These are phyloP conservation scores for Falco cherrug DNA, from an alignment of 2,797 vertebrate species.

Conservation along the genomic window DNA sequence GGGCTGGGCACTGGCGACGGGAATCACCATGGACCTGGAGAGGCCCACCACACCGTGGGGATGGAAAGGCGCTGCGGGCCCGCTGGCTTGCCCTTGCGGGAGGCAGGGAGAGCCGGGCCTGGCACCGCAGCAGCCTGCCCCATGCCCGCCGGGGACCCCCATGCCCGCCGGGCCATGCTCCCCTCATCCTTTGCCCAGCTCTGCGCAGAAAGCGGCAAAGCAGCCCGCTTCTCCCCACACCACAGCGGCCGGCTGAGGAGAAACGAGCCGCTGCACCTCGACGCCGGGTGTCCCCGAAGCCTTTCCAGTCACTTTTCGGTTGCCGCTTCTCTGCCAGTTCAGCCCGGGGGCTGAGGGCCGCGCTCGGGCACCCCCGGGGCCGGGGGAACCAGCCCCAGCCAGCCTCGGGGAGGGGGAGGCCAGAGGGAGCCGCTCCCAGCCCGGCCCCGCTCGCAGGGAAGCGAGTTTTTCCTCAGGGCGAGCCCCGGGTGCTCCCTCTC, in stretches of 20 bases:
- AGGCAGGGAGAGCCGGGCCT: background rate
- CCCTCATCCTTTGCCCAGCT: background rate
- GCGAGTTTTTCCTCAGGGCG: background rate
- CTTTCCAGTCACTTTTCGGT: too few relatives aligned
- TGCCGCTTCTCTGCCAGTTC: background rate
- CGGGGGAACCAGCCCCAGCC: background rate
- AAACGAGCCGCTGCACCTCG: fast-evolving
- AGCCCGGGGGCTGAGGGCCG: background rate
- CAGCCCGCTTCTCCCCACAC: background rate
- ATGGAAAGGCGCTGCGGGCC: fast-evolving
- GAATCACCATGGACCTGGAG: fast-evolving
- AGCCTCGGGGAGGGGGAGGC: background rate
- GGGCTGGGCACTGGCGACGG: fast-evolving
- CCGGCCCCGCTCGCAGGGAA: background rate
- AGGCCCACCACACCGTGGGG: fast-evolving
- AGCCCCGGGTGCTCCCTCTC: background rate
- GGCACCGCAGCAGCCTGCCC: fast-evolving
- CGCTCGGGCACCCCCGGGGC: background rate
- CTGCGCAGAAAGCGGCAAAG: background rate
- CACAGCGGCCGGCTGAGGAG: background rate
- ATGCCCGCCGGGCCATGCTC: background rate
- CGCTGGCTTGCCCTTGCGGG: fast-evolving
- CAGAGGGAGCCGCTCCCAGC: background rate
- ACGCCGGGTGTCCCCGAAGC: fast-evolving
- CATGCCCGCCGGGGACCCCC: background rate